phyloP scores from a whole-genome alignment of 2,113 vertebrate genomes.

The Ophiodon elongatus region DNA sequence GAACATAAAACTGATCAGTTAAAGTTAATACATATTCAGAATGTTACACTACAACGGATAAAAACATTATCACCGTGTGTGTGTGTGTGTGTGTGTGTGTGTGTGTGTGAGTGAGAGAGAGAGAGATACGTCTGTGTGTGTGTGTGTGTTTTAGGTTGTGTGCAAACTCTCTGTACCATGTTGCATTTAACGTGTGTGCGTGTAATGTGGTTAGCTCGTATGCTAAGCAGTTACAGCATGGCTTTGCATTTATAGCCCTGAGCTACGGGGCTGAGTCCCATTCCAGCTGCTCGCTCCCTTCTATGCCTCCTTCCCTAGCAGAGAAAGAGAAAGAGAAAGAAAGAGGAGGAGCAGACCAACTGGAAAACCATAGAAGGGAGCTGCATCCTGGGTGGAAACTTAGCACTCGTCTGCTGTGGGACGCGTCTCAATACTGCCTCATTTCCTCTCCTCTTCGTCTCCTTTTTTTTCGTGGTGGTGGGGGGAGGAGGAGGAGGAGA shows the following conservation, averaged over 20 bases:
- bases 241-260: conserved; percentile 37
- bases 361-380: conserved; percentile 7
- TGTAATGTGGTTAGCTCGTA: conserved; percentile 40
- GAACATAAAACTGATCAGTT: conserved; percentile 84
- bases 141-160: conserved; percentile 1
- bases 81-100: conserved; percentile 31
- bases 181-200: conserved; percentile 18
- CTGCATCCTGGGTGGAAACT: conserved; percentile 17
- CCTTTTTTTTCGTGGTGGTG: conserved; percentile 4
- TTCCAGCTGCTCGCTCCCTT: conserved; percentile 49
- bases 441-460: conserved; percentile 45
- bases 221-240: conserved; percentile 43
- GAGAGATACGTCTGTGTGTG: too few species aligned
- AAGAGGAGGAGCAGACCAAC: neutral
- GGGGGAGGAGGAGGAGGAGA: neutral
- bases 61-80: conserved; percentile 35
- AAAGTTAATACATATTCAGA: conserved; percentile 69
- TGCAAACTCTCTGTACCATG: conserved; percentile 52
- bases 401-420: conserved; percentile 32
- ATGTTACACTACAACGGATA: conserved; percentile 51
- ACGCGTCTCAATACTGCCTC: conserved; percentile 49
- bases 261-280: conserved; percentile 35
- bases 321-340: neutral
- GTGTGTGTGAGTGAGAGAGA: too few species aligned
- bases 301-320: conserved; percentile 14